Evolutionary conservation across 2,797 vertebrate genomes (phyloP).

Genomic region (Onychomys arenicola): DNA sequence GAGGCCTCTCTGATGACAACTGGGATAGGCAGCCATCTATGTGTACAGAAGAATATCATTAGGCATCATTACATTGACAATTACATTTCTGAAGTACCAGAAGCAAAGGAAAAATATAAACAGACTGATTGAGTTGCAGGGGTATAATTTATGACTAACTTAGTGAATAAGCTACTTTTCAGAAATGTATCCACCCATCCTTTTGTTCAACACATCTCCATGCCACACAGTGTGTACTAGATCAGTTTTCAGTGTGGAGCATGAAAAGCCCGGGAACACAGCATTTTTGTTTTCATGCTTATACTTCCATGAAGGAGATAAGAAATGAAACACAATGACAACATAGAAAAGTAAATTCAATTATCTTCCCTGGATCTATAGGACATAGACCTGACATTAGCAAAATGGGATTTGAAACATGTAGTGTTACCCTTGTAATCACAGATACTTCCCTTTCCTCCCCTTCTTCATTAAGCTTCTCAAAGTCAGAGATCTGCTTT

Average conservation of each 20-base stretch:
- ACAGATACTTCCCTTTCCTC: neutral
- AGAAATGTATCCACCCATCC: neutral
- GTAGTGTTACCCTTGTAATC: neutral
- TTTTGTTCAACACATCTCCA: neutral
- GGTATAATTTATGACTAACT: neutral
- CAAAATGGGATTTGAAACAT: neutral
- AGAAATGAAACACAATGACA: neutral
- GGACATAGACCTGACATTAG: constrained; percentile 17
- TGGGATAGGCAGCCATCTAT: neutral
- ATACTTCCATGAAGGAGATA: neutral
- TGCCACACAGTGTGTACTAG: neutral
- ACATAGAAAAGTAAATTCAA: neutral
- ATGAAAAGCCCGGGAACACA: neutral
- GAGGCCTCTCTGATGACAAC: neutral
- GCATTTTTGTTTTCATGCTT: neutral
- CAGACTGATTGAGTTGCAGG: neutral
- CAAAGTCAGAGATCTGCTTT: neutral
- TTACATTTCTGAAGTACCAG: constrained; percentile 3
- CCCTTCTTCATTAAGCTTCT: constrained; percentile 23
- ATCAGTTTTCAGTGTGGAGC: neutral
- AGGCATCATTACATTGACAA: neutral
- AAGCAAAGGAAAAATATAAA: neutral
- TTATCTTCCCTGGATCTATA: neutral
- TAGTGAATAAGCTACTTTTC: neutral
- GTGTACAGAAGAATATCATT: neutral